These are phyloP conservation scores for Leptodactylus fuscus DNA, from an alignment of 2,113 vertebrate genomes.

Conservation along the genomic window DNA sequence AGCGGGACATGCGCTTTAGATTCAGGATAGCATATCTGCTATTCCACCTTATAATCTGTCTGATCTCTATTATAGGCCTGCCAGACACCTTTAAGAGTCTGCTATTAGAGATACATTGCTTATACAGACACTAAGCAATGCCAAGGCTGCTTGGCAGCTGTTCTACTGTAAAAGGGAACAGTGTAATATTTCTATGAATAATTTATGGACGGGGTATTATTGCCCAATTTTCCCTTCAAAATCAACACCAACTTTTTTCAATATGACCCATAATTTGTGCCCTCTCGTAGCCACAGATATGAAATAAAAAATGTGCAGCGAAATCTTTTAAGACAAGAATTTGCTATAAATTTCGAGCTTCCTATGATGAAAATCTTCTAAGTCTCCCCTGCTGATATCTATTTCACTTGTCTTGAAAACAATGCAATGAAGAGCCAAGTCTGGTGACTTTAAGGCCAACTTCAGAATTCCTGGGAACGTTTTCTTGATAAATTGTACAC, in stretches of 20 bases:
- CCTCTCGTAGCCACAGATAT: not conserved
- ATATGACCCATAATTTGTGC: not conserved
- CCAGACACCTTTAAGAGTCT: not conserved
- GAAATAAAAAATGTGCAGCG: not conserved
- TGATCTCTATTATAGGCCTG: too few species aligned
- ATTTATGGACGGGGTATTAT: too few species aligned
- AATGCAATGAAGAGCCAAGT: conserved; percentile 31
- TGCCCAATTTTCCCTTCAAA: not conserved
- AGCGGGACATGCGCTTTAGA: too few species aligned
- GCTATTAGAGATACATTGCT: not conserved
- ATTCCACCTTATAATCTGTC: too few species aligned
- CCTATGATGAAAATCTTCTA: conserved; percentile 10
- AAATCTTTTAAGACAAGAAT: not conserved
- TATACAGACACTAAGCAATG: not conserved
- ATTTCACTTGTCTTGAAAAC: conserved; percentile 31
- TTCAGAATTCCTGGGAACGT: conserved; percentile 34
- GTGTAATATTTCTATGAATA: not conserved
- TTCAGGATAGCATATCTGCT: too few species aligned
- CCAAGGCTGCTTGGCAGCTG: not conserved
- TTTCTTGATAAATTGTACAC: conserved; percentile 44
- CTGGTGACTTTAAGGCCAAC: conserved; percentile 23
- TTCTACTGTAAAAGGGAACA: not conserved
- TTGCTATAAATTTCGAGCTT: conserved; percentile 16
- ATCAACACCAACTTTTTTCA: not conserved
- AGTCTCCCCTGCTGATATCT: conserved; percentile 16